Base-by-base conservation (phyloP, 2,113 vertebrate genomes). In the Osmerus mordax region DNA sequence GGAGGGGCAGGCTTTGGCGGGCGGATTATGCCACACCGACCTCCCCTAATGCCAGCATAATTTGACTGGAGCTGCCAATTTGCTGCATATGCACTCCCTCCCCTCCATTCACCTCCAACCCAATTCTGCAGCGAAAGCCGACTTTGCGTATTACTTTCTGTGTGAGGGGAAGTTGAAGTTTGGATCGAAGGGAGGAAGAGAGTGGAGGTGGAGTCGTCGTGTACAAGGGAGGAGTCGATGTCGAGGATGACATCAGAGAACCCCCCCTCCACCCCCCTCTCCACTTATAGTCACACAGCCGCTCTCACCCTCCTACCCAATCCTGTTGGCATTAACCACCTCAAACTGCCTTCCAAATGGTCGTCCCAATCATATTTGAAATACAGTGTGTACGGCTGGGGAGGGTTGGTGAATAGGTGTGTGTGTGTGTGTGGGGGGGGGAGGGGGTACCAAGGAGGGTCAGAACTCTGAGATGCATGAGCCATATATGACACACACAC, bases 1-100 rank as follows among this genome's bases (percentile, higher is more conserved):
- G 91, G 84, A 84, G 87, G 58, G 81, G 81, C 66, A 72, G 81
- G 89, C 86, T 89, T 91, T 87, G 82, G 80, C 51, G 62, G 78
- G 80, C 58, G 91, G 92, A 93, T 93, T 93, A 93, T 77, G 82
- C 83, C 84, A 79, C 76, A 77, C 63, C 71, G 87, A 87, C 83
- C 85, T 82, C 76, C 86, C 83, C 87, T 92, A 92, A 92, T 92
- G 82, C 90, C 72, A 82, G 87, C 83, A 90, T 93, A 91, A 93
- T 93, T 92, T 93, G 91, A 91, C 41, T 89, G 90, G 89, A 89
- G 88, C 88, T 91, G 88, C 89, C 90, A 92, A 91, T 92, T 91
- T 91, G 91, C 90, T 91, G 89, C 77, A 84, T 89, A 85, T 79
- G 87, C 91, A 91, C 83, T 92, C 65, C 80, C 19, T 65, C 78